Percentiles rank a stretch among this genome's conserved stretches.
phyloP scores from a whole-genome alignment of 2,797 vertebrate species.

The Cynopterus sphinx region DNA sequence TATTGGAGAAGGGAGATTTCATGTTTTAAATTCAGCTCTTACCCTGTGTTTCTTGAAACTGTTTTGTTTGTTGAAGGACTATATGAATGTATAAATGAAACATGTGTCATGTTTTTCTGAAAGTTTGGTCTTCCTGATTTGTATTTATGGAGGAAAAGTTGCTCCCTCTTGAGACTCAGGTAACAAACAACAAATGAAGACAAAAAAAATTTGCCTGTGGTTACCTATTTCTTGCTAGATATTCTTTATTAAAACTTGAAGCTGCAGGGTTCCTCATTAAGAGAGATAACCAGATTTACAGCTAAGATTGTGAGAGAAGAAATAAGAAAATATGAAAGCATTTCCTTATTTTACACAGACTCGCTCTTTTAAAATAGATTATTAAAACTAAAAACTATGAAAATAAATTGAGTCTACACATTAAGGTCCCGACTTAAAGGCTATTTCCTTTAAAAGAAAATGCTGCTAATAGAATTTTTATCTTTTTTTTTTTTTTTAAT shows the following conservation, averaged over 20 bases:
- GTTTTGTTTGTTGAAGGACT: background rate
- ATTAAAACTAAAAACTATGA: background rate
- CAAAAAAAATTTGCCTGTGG: background rate
- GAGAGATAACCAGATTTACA: background rate
- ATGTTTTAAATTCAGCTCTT: background rate
- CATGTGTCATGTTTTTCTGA: background rate
- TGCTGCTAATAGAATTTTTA: background rate
- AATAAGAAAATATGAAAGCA: background rate
- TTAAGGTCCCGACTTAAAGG: background rate
- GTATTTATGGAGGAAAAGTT: background rate
- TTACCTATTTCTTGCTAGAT: background rate
- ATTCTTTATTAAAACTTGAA: background rate
- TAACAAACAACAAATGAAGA: background rate
- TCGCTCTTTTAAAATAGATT: background rate
- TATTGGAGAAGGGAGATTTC: background rate
- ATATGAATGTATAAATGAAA: background rate
- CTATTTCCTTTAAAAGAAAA: background rate
- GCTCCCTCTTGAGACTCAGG: background rate
- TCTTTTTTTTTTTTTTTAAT: background rate
- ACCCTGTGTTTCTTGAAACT: background rate
- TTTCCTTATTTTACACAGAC: background rate
- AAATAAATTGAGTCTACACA: background rate
- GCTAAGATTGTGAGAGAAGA: background rate
- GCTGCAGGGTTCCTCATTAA: background rate
- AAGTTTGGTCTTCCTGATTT: background rate